Conservation (phyloP, 1,140 invertebrate species). For the Megalonaias nervosa region DNA sequence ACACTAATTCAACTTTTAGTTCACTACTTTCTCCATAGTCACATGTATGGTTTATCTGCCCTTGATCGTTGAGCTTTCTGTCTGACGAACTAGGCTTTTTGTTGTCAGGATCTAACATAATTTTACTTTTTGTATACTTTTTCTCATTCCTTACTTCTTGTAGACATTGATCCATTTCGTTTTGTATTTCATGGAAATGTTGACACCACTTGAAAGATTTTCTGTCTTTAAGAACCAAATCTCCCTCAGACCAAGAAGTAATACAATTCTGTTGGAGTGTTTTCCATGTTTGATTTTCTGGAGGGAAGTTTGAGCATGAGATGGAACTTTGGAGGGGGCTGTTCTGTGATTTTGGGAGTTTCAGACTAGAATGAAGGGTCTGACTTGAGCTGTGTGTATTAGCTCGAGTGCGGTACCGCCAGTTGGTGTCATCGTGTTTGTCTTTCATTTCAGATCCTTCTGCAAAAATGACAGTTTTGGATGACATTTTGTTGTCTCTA, state of each 20-base stretch:
- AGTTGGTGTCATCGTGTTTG: too few species aligned
- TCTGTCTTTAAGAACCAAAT: conserved; percentile 40
- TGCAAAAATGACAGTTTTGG: too few species aligned
- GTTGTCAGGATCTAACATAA: neutral
- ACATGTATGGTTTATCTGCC: neutral
- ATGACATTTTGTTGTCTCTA: too few species aligned
- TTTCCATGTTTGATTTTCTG: too few species aligned
- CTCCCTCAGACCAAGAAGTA: conserved; percentile 7
- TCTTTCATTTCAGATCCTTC: too few species aligned
- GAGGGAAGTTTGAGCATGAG: conserved; percentile 28
- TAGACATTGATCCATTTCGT: conserved; percentile 61
- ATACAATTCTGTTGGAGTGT: too few species aligned
- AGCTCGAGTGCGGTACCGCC: too few species aligned
- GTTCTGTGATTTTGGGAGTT: neutral
- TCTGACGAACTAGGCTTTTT: neutral
- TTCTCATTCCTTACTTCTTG: conserved; percentile 11
- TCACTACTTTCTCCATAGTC: neutral
- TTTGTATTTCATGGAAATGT: conserved; percentile 62
- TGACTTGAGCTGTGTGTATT: too few species aligned
- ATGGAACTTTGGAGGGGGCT: conserved; percentile 26
- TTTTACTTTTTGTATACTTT: conserved; percentile 6
- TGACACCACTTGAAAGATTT: conserved; percentile 58
- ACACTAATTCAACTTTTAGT: conserved; percentile 3
- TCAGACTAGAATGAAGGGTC: too few species aligned
- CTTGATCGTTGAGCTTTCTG: neutral